These are phyloP conservation scores for Deilephila porcellus DNA, from an alignment of 2,888 invertebrate species.

Conservation along the genomic window DNA sequence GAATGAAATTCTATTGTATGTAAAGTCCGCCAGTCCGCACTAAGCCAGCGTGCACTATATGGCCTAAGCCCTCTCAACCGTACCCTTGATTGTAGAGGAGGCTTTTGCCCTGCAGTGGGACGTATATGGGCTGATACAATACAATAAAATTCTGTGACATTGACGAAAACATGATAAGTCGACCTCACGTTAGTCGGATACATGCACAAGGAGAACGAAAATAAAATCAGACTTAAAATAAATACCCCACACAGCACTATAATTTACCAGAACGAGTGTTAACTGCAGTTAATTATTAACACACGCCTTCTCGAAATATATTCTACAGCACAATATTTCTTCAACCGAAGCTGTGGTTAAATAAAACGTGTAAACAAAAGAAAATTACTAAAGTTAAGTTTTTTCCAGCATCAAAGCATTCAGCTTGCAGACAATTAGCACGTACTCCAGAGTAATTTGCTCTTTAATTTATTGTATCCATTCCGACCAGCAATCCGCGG, in stretches of 20 bases:
- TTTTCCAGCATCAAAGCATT: constrained; percentile 13
- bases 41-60: too few relatives aligned
- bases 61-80: too few relatives aligned
- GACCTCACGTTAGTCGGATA: too few relatives aligned
- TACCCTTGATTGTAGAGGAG: too few relatives aligned
- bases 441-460: constrained; percentile 25
- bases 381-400: constrained; percentile 6
- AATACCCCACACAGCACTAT: neutral
- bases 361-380: constrained; percentile 9
- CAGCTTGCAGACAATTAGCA: constrained; percentile 23
- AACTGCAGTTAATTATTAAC: neutral
- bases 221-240: neutral
- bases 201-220: neutral
- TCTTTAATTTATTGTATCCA: constrained; percentile 23
- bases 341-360: neutral
- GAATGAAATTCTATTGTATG: too few relatives aligned
- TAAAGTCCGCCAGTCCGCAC: too few relatives aligned
- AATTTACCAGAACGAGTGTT: neutral
- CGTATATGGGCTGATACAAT: too few relatives aligned
- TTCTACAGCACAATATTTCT: neutral
- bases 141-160: too few relatives aligned
- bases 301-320: neutral
- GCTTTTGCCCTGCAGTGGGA: too few relatives aligned
- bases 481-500: constrained; percentile 18
- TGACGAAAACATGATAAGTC: too few relatives aligned